Evolutionary conservation across 1,140 invertebrate genomes (phyloP).

Genomic region (Drosophila melanica): DNA sequence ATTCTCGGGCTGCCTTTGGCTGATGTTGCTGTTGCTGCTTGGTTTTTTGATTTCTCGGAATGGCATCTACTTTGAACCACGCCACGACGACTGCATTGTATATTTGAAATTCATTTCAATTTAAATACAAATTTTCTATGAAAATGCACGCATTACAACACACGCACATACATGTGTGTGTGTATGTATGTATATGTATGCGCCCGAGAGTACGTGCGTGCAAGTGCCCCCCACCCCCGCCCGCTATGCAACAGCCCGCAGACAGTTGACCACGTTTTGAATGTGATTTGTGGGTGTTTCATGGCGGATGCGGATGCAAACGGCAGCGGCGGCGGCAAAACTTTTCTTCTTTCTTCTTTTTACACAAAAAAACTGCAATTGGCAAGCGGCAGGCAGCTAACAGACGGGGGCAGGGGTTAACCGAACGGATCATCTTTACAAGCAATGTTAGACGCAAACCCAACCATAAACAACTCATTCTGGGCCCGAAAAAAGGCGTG

Average conservation of each 20-base stretch:
- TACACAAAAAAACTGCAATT: conserved; percentile 31
- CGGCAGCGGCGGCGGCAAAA: conserved; percentile 20
- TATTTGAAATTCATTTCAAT: conserved; percentile 82
- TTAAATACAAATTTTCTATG: conserved; percentile 82
- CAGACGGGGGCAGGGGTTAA: neutral
- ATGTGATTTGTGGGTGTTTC: conserved; percentile 52
- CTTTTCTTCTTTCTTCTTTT: conserved; percentile 34
- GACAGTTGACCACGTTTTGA: conserved; percentile 48
- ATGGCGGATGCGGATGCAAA: conserved; percentile 50
- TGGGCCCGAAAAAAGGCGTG: neutral
- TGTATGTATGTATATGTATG: neutral
- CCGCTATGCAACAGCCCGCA: neutral
- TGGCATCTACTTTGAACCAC: conserved; percentile 78
- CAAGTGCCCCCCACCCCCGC: conserved; percentile 17
- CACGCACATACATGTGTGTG: neutral
- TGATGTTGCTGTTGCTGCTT: conserved; percentile 28
- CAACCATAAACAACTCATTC: conserved; percentile 47
- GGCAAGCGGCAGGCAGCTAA: conserved; percentile 17
- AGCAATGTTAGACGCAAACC: conserved; percentile 24
- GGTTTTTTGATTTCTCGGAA: conserved; percentile 75
- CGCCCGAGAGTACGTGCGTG: conserved; percentile 22
- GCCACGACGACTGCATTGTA: conserved; percentile 75
- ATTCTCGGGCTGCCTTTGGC: conserved; percentile 51
- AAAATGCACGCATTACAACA: conserved; percentile 76
- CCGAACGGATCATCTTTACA: conserved; percentile 39